Conservation (phyloP, 2,797 vertebrate species). For the Typhlichthys eigenmanni region DNA sequence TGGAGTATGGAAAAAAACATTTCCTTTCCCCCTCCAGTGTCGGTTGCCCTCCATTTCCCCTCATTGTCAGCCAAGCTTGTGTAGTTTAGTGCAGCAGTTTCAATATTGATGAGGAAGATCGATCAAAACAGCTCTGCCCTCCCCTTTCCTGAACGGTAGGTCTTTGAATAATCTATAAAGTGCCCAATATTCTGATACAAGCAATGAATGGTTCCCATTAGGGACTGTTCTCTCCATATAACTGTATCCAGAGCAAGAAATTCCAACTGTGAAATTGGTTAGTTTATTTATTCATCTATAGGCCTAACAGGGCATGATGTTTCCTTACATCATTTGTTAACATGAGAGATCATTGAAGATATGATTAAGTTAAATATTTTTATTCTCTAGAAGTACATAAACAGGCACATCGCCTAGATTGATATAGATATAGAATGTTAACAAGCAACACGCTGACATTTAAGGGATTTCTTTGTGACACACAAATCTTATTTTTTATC, state of each 20-base stretch:
- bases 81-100: conserved; percentile 41
- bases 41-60: conserved; percentile 18
- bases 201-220: conserved; percentile 51
- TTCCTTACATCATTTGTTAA: too few relatives aligned
- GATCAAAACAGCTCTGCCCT: conserved; percentile 37
- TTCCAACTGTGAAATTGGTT: conserved; percentile 4
- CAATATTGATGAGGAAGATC: conserved; percentile 62
- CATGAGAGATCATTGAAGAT: too few relatives aligned
- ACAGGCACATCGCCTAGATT: too few relatives aligned
- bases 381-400: too few relatives aligned
- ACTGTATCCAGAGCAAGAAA: conserved; percentile 10
- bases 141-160: conserved; percentile 33
- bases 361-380: too few relatives aligned
- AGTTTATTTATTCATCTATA: conserved; percentile 20
- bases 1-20: conserved; percentile 19
- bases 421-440: too few relatives aligned
- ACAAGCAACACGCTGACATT: too few relatives aligned
- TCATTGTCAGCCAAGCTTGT: conserved; percentile 15
- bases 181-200: conserved; percentile 52
- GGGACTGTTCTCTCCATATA: conserved; percentile 29
- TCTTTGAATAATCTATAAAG: conserved; percentile 51
- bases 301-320: too few relatives aligned
- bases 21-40: conserved; percentile 7
- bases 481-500: too few relatives aligned
- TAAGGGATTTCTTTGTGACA: too few relatives aligned